Evolutionary conservation across 1,140 invertebrate species (phyloP).

Genomic region (Euwallacea fornicatus): DNA sequence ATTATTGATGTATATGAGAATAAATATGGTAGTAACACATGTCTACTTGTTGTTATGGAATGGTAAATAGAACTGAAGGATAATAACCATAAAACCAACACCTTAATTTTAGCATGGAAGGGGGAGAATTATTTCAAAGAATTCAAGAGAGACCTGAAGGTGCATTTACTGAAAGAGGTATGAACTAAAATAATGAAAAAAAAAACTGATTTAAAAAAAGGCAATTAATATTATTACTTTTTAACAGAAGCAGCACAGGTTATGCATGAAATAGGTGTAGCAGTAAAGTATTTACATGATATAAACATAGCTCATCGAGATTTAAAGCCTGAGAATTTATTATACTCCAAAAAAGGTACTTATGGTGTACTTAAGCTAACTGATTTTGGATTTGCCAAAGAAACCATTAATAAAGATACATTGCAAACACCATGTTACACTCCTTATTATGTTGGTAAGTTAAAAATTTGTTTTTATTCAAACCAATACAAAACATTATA

Average conservation of each 20-base stretch:
- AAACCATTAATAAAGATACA: constrained; percentile 80
- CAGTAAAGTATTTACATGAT: constrained; percentile 93
- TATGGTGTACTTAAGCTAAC: constrained; percentile 90
- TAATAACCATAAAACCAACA: neutral
- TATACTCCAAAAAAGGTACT: constrained; percentile 73
- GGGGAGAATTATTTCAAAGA: constrained; percentile 93
- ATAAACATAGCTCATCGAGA: constrained; percentile 96
- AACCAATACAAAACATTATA: no score
- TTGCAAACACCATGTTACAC: constrained; percentile 98
- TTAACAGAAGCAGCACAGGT: constrained; percentile 84
- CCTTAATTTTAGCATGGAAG: constrained; percentile 79
- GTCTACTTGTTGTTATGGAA: constrained; percentile 96
- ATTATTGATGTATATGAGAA: constrained; percentile 98
- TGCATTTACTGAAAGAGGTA: constrained; percentile 93
- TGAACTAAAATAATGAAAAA: constrained; percentile 31
- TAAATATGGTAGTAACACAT: constrained; percentile 84
- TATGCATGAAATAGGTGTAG: constrained; percentile 94
- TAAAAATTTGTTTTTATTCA: neutral
- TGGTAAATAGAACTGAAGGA: constrained; percentile 65
- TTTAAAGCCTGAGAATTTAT: constrained; percentile 90
- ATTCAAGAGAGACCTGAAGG: constrained; percentile 93
- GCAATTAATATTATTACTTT: constrained; percentile 16
- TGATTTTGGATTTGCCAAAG: constrained; percentile 99
- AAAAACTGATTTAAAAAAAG: neutral
- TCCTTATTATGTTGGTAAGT: constrained; percentile 93